These are phyloP conservation scores for Micrasema minimum DNA, from an alignment of 1,140 invertebrate genomes.

Conservation along the genomic window DNA sequence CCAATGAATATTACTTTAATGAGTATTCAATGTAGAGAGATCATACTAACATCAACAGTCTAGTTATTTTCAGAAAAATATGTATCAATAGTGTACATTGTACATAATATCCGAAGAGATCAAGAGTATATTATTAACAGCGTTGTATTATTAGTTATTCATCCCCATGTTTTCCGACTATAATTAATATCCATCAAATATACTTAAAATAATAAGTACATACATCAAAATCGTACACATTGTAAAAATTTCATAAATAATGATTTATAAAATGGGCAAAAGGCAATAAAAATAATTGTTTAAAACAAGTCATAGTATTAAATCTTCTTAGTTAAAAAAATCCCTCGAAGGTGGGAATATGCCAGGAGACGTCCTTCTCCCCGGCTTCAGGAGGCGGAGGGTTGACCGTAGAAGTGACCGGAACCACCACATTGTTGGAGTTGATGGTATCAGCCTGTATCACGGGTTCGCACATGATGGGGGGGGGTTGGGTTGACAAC, in stretches of 20 bases:
- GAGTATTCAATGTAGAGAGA: slow-evolving; percentile 37
- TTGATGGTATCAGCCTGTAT: slow-evolving; percentile 12
- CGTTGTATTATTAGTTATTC: neutral
- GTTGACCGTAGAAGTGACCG: slow-evolving; percentile 6
- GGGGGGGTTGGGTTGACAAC: neutral
- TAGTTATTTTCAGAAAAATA: slow-evolving; percentile 22
- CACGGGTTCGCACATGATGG: neutral
- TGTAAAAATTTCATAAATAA: slow-evolving; percentile 3
- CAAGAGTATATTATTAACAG: slow-evolving; percentile 14
- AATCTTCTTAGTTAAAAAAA: slow-evolving; percentile 33
- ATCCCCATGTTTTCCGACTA: slow-evolving; percentile 6
- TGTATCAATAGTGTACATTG: slow-evolving; percentile 13
- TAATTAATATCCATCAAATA: no score
- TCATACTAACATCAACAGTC: slow-evolving; percentile 30
- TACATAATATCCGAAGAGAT: slow-evolving; percentile 19
- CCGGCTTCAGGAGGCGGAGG: neutral
- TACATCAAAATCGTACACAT: neutral
- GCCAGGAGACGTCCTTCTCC: slow-evolving; percentile 36
- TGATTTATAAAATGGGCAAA: slow-evolving; percentile 17
- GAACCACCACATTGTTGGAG: slow-evolving; percentile 11
- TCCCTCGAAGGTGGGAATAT: slow-evolving; percentile 45
- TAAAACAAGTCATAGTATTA: slow-evolving; percentile 7
- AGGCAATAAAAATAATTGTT: slow-evolving; percentile 7
- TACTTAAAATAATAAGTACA: neutral
- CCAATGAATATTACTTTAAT: slow-evolving; percentile 27